Conservation (phyloP, 2,113 vertebrate genomes). For the Crotophaga sulcirostris region DNA sequence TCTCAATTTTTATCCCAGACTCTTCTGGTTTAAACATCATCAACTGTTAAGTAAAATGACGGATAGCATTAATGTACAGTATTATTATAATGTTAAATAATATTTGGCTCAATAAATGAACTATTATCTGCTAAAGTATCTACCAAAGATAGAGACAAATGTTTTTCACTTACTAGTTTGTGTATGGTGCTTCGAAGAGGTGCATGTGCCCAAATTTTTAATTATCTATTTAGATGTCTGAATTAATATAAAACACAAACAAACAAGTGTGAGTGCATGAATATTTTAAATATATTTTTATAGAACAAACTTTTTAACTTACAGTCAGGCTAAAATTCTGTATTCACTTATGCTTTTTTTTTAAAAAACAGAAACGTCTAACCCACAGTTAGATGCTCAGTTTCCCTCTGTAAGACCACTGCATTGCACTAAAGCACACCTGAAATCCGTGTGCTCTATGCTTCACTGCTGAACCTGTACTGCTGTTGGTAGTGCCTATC, state of each 20-base stretch:
- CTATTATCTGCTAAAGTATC: not conserved
- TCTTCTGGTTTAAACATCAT: not conserved
- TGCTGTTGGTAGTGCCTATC: not conserved
- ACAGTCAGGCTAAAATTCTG: not conserved
- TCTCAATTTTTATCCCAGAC: not conserved
- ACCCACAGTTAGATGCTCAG: not conserved
- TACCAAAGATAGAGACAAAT: not conserved
- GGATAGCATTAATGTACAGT: not conserved
- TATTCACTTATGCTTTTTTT: not conserved
- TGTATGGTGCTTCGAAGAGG: not conserved
- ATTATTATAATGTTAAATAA: conserved; percentile 13
- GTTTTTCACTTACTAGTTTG: not conserved
- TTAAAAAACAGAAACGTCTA: not conserved
- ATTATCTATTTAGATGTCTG: not conserved
- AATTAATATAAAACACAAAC: not conserved
- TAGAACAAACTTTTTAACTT: not conserved
- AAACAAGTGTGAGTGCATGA: not conserved
- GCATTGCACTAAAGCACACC: not conserved
- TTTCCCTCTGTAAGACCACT: not conserved
- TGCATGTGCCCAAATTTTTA: not conserved
- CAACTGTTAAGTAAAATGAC: conserved; percentile 38
- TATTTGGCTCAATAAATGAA: conserved; percentile 42
- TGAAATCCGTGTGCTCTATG: not conserved
- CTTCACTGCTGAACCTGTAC: not conserved
- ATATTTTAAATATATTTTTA: not conserved